These are phyloP conservation scores for Eutrigla gurnardus DNA, from an alignment of 2,797 vertebrate species.

Conservation along the genomic window DNA sequence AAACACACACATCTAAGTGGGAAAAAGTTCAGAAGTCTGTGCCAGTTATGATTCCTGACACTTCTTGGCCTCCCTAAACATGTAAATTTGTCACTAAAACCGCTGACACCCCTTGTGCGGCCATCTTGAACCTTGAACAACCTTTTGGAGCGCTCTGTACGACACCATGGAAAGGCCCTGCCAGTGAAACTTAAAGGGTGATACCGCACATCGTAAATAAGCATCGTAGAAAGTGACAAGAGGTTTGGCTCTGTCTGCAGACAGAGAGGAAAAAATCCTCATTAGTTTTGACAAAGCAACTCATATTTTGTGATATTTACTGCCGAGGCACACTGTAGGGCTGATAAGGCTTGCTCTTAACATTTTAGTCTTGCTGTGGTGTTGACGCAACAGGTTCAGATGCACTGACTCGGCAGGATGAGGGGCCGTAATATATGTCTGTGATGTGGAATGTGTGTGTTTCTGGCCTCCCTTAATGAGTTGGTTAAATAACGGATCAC, in stretches of 20 bases:
- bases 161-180: slow-evolving; percentile 39
- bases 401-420: slow-evolving; percentile 50
- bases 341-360: slow-evolving; percentile 54
- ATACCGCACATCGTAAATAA: slow-evolving; percentile 72
- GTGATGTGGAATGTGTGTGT: slow-evolving; percentile 45
- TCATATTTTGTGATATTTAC: slow-evolving; percentile 74
- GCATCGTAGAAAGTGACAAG: slow-evolving; percentile 72
- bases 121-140: slow-evolving; percentile 69
- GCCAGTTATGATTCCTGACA: slow-evolving; percentile 34
- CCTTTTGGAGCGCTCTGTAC: slow-evolving; percentile 47
- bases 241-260: slow-evolving; percentile 58
- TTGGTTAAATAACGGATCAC: slow-evolving; percentile 27
- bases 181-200: slow-evolving; percentile 63
- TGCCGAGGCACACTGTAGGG: slow-evolving; percentile 52
- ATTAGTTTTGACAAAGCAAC: slow-evolving; percentile 73
- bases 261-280: slow-evolving; percentile 75
- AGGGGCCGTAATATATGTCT: slow-evolving; percentile 47
- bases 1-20: slow-evolving; percentile 30
- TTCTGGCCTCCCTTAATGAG: slow-evolving; percentile 26
- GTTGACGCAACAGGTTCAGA: slow-evolving; percentile 61
- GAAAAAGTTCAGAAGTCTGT: slow-evolving; percentile 38
- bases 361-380: slow-evolving; percentile 46
- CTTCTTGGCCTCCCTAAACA: slow-evolving; percentile 20
- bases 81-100: slow-evolving; percentile 46
- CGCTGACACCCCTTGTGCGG: slow-evolving; percentile 46